Evolutionary conservation across 2,888 invertebrate species (phyloP), one percentile per base, ranked within the genome.

Genomic region (Melanotus villosus): DNA sequence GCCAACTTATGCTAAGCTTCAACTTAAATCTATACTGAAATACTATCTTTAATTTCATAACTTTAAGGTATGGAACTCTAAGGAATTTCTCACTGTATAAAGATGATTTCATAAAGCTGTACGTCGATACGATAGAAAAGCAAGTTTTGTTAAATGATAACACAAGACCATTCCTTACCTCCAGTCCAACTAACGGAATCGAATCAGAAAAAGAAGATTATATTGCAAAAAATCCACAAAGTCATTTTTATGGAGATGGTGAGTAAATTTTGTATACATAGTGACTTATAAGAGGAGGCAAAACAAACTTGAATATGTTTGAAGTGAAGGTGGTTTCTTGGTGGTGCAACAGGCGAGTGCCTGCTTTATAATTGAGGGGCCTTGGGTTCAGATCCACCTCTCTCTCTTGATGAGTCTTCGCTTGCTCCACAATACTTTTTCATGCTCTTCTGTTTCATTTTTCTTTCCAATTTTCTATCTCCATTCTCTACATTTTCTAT

Each of bases 181-280:
- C 98, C 0, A 98, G 98, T 81, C 99, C 99, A 0, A 93, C 94
- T 0, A 97, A 98, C 84, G 98, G 97, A 1, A 80, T 88, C 0
- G 85, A 90, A 77, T 90, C 92, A 0, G 91, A 91, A 74, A 81
- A 85, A 73, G 93, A 96, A 79, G 93, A 92, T 1, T 96, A 92
- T 80, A 87, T 98, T 43, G 91, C 95, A 0, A 72, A 83, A 1
- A 88, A 95, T 84, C 98, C 99, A 0, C 91, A 92, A 73, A 92
- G 92, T 77, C 85, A 89, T 1, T 85, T 89, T 54, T 98, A 92
- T 81, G 99, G 99, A 45, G 99, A 98, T 83, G 91, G 93, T 93
- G n/a, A n/a, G 84, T 84, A 83, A 79, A 2, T 41, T 12, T 3
- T 12, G 7, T 18, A 2, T 12, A 65, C 59, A 38, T 38, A n/a